A percentile compares a stretch with the other conserved stretches of the same genome.
Evolutionary conservation across 2,888 invertebrate genomes (phyloP).

Genomic region (Nephrotoma guestfalica): DNA sequence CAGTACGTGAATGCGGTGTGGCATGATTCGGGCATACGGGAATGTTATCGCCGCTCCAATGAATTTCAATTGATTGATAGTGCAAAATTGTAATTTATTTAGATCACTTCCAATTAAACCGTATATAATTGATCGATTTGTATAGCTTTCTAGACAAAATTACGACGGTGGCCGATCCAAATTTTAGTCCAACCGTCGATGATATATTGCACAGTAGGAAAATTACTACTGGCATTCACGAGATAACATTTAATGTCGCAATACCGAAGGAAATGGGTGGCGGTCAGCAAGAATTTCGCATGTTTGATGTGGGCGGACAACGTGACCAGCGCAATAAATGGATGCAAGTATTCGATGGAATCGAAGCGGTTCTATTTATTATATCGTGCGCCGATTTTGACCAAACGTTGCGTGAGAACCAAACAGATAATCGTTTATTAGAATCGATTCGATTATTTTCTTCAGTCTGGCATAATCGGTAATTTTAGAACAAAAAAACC

Average conservation of each 20-base stretch:
- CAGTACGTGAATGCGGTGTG: conserved; percentile 51
- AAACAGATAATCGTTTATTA: conserved; percentile 48
- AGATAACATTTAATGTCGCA: conserved; percentile 58
- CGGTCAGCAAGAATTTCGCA: conserved; percentile 56
- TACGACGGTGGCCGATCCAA: conserved; percentile 42
- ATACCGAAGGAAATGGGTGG: conserved; percentile 55
- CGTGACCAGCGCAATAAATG: conserved; percentile 68
- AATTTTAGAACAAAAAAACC: not conserved
- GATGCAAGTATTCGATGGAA: conserved; percentile 75
- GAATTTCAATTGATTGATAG: conserved; percentile 69
- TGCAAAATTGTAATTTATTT: conserved; percentile 59
- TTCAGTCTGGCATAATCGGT: conserved; percentile 54
- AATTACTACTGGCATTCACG: conserved; percentile 57
- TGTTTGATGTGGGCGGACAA: conserved; percentile 78
- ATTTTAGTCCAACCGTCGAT: conserved; percentile 57
- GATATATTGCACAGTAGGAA: conserved; percentile 65
- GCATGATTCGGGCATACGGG: conserved; percentile 54
- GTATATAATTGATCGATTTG: not conserved
- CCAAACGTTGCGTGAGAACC: conserved; percentile 56
- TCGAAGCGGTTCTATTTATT: conserved; percentile 65
- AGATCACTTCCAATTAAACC: not conserved
- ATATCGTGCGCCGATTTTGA: conserved; percentile 72
- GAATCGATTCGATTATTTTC: conserved; percentile 59
- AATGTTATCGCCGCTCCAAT: conserved; percentile 53
- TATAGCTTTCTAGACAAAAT: conserved; percentile 60